Base-by-base conservation (phyloP, 2,113 vertebrate genomes). In the Dicerorhinus sumatrensis region DNA sequence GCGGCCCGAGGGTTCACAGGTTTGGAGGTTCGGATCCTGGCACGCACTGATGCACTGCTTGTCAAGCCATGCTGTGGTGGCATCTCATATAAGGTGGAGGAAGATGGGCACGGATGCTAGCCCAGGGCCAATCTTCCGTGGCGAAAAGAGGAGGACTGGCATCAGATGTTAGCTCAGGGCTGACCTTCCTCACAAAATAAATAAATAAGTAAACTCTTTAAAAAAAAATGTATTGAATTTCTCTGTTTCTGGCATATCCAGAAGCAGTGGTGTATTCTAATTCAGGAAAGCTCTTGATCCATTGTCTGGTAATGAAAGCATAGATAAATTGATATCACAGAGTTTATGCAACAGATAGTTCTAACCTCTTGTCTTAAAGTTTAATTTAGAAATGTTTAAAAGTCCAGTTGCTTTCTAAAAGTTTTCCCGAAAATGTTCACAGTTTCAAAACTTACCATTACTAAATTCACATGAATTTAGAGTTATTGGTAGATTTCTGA, bases 361-460 rank as follows among this genome's bases (percentile, higher is more conserved):
- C 54, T 91, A 67, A 67, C 23, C 23, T 92, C 39, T 8, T 65
- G 6, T 54, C 39, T 62, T 27, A 76, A 65, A 81, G 29, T 58
- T 93, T 77, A 42, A 54, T 31, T 96, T 29, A 29, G 7, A 65
- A 92, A 5, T 81, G 31, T 69, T 56, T 70, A 87, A 58, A 95
- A 80, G 79, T 80, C 39, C 4, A 39, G 9, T 89, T 77, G 29
- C 39, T 94, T 94, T 91, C 82, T 88, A 39, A 92, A 93, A 77
- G 16, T 51, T 87, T 85, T 93, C 54, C 83, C 13, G 14, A 48
- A 65, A 75, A 73, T 75, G 7, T 33, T 96, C 27, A 65, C 16
- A 90, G 46, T 94, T 96, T 94, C 13, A 77, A 54, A 96, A 85
- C 21, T 42, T 90, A 23, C 75, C 46, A 84, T 89, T 87, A 67